Evolutionary conservation across 2,113 vertebrate genomes (phyloP), one percentile per base, ranked within the genome.

Genomic region (Tachycineta bicolor): DNA sequence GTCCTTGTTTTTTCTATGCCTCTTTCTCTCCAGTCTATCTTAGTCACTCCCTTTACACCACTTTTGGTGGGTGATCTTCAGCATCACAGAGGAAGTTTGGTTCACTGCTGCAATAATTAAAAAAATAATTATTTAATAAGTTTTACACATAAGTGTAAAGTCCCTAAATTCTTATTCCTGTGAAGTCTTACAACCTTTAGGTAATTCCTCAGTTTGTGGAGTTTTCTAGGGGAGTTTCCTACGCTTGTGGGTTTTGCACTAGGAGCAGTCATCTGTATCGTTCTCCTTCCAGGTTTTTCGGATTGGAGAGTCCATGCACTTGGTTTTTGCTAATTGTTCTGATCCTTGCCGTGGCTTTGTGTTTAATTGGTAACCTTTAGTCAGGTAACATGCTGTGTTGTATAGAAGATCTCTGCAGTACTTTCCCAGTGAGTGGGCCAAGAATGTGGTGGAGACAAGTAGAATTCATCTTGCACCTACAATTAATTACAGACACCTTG

Each of bases 241-340:
- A 4, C 4, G 3, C 10, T 31, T 64, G 5, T 52, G 41, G 12
- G 7, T 56, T 68, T 73, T 56, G n/a, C 33, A n/a, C 10, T n/a
- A 23, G 29, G 23, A 58, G n/a, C 49, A 41, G 15, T 53, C 33
- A 18, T 43, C 44, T 25, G 10, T 50, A 23, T 52, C 0, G 0
- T 46, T 90, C 10, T 26, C 3, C 26, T 83, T 76, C 5, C 2
- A 9, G 37, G 24, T 15, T 60, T 88, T 90, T 76, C 4, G 14
- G 26, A 37, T 74, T 31, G 63, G 12, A 31, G 53, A 44, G 34
- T 71, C 34, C 31, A 15, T 17, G 22, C 47, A 29, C 52, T 84
- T 4, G 1, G 8, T 43, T 90, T 90, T 88, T 19, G 8, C 10
- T 29, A 43, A 44, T 11, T 29, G 21, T 59, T 93, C 67, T 31